phyloP scores from a whole-genome alignment of 1,140 invertebrate species.

The Bombus impatiens region DNA sequence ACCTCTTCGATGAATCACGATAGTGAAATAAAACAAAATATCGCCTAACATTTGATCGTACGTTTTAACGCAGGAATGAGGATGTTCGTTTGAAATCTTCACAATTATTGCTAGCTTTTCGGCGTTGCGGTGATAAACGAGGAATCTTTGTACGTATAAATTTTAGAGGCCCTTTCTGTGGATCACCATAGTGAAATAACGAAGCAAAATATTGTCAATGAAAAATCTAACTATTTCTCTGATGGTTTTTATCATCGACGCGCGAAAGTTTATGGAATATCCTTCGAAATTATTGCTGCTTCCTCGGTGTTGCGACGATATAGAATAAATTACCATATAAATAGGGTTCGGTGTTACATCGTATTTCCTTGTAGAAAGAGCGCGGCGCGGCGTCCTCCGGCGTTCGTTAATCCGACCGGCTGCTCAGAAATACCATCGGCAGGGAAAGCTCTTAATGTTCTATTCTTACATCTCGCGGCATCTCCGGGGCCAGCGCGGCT shows the following conservation, averaged over 20 bases:
- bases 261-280: conserved; percentile 2
- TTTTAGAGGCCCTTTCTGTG: no score
- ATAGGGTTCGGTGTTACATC: conserved; percentile 35
- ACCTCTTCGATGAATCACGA: neutral
- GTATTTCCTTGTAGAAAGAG: conserved; percentile 34
- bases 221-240: neutral
- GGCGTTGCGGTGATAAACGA: no score
- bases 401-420: conserved; percentile 54
- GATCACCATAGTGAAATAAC: neutral
- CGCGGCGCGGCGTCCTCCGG: neutral
- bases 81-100: no score
- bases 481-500: conserved; percentile 49
- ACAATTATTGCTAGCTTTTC: no score
- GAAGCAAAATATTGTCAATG: neutral
- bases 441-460: conserved; percentile 71
- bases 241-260: neutral
- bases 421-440: conserved; percentile 57
- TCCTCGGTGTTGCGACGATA: neutral
- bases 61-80: no score
- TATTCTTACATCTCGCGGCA: conserved; percentile 75
- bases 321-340: conserved; percentile 53
- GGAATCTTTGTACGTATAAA: fast-evolving
- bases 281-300: conserved; percentile 4
- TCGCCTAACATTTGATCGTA: no score
- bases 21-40: neutral